Conservation (phyloP, 2,797 vertebrate species). For the Merluccius polli region DNA sequence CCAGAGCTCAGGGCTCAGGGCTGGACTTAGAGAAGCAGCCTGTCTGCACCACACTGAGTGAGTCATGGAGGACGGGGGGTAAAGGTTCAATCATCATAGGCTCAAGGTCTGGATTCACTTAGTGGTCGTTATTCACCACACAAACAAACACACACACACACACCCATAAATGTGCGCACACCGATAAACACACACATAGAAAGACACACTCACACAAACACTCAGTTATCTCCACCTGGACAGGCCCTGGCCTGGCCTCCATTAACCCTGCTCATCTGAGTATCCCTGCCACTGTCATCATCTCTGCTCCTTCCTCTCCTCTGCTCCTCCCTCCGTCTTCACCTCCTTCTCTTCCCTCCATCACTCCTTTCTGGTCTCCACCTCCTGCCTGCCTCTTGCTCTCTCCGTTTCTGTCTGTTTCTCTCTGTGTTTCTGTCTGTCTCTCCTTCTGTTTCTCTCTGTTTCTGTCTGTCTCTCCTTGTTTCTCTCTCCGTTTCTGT, state of each 20-base stretch:
- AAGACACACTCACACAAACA: no score
- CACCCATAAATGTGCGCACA: no score
- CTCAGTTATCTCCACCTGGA: neutral
- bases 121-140: neutral
- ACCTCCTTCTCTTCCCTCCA: neutral
- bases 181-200: no score
- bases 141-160: no score
- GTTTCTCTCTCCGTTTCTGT: no score
- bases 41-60: neutral
- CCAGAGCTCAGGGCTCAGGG: neutral
- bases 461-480: no score
- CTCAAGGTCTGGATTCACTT: neutral
- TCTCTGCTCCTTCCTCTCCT: neutral
- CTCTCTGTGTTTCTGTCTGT: slow-evolving; percentile 46
- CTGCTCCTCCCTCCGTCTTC: neutral
- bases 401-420: slow-evolving; percentile 82
- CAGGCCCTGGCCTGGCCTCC: neutral
- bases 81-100: neutral
- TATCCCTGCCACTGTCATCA: neutral
- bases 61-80: neutral
- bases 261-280: neutral
- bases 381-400: neutral
- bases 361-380: slow-evolving; percentile 1
- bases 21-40: neutral
- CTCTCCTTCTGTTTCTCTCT: no score